Evolutionary conservation across 2,797 vertebrate species (phyloP), one percentile per base, ranked within the genome.

Genomic region (Nasua narica): DNA sequence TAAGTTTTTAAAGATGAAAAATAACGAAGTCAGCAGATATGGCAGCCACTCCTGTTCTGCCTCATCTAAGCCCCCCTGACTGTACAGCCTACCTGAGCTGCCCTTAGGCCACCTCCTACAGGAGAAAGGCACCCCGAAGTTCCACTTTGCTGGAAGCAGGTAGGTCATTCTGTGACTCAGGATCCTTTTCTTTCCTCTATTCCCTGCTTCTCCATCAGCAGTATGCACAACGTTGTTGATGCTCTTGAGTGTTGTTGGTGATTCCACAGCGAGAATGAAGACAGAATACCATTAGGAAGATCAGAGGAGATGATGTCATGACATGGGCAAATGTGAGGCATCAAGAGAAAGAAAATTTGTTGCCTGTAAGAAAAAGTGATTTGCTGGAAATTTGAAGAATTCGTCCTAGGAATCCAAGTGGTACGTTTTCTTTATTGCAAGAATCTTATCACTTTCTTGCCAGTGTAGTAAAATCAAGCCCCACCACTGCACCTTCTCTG

Each of bases 311-410:
- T 92, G 21, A 87, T 65, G 3, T 72, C 76, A 87, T 58, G 43
- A 84, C 79, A 35, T 88, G 74, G 54, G 54, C 2, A 90, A 78
- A 74, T 32, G 19, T 14, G 40, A 94, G 23, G 27, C 6, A 76
- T 27, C 50, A 77, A 94, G 70, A 87, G 78, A 89, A 10, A 16
- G 37, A 88, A 89, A 52, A 52, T 83, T 90, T 86, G 62, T 65
- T 90, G 90, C 56, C 27, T 43, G 18, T 43, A 29, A 72, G 72
- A 87, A 54, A 78, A 50, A 76, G 32, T n/a, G 43, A 83, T 72
- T 94, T 95, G 2, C 16, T 95, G 90, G 74, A 91, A 37, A 88
- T 86, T 35, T 82, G 78, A 91, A 95, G 65, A 46, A 79, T 43
- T 74, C 48, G 11, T 84, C 50, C 84, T 16, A 54, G 95, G 52